Base-by-base conservation (phyloP, 2,888 invertebrate genomes). In the Leptinotarsa haldemani region DNA sequence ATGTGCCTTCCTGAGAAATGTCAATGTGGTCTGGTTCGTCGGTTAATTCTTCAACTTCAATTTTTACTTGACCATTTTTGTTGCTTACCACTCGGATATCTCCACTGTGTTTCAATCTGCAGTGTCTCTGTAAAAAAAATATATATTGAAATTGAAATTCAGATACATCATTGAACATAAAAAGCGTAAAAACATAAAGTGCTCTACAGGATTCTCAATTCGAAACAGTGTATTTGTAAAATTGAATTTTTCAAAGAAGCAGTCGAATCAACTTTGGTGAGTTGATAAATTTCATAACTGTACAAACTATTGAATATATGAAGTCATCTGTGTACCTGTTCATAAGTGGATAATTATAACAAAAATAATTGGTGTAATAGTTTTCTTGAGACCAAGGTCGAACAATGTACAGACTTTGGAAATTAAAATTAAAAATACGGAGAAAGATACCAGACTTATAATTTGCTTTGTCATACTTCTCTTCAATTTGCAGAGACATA, bases 51-150 rank as follows among this genome's bases (percentile, higher is more conserved):
- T 84, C 88, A 74, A 81, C 85, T 80, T 86, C 82, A 80, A 86
- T 74, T 88, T 90, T 77, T 87, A 88, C 88, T 88, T 89, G 84
- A 86, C 89, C 84, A 88, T 90, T 79, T 88, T 90, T 85, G 88
- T 88, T 78, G 77, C 87, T 87, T 82, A 91, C 90, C 79, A 94
- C 93, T 86, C 92, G 91, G 82, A 94, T 92, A 82, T 93, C 91
- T 81, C 94, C 94, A 84, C 92, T 92, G 88, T 94, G 94, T 87
- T 94, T 94, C 88, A 94, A 89, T 77, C 94, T 92, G 88, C 94
- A 94, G 83, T 94, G 94, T 84, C 94, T 92, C 94, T 94, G 88
- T 82, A 89, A 88, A 69, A 66, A 73, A 69, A 68, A 53, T 12
- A 9, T 46, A 65, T 13, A 22, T 5, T 50, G 20, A 20, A 47